Evolutionary conservation across 2,888 invertebrate species (phyloP).

Genomic region (Eutolmus rufibarbis): DNA sequence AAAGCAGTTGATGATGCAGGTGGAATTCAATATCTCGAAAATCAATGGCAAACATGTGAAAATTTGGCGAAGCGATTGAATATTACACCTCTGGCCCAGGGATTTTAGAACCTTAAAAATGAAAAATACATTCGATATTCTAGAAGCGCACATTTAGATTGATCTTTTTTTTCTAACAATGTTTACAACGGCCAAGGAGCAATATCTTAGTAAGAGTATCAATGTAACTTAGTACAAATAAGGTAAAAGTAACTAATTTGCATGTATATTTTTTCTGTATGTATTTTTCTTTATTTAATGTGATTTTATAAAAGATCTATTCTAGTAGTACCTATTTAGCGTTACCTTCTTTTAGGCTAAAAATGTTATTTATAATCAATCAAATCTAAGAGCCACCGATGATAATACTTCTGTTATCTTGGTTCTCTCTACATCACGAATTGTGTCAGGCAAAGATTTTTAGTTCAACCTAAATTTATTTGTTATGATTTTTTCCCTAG

Average conservation of each 20-base stretch:
- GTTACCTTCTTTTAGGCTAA: not conserved
- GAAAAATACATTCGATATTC: not conserved
- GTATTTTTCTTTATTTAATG: not conserved
- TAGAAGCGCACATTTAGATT: not conserved
- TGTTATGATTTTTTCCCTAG: not conserved
- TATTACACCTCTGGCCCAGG: constrained; percentile 62
- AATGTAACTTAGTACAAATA: not conserved
- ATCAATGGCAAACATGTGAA: constrained; percentile 75
- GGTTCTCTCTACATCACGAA: not conserved
- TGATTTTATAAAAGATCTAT: no score
- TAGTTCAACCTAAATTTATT: not conserved
- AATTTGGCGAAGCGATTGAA: constrained; percentile 68
- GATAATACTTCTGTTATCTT: not conserved
- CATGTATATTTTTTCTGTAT: not conserved
- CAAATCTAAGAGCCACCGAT: not conserved
- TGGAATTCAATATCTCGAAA: constrained; percentile 78
- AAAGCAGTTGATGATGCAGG: constrained; percentile 72
- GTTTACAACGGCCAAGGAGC: no score
- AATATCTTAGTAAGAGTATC: not conserved
- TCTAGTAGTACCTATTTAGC: not conserved
- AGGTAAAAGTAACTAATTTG: no score
- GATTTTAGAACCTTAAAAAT: not conserved
- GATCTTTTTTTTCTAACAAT: not conserved
- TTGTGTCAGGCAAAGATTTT: not conserved
- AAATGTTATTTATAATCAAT: no score